A percentile compares a stretch with the other conserved stretches of the same genome.
These are phyloP conservation scores for Trichoplusia ni DNA, from an alignment of 1,140 invertebrate genomes.

Conservation along the genomic window DNA sequence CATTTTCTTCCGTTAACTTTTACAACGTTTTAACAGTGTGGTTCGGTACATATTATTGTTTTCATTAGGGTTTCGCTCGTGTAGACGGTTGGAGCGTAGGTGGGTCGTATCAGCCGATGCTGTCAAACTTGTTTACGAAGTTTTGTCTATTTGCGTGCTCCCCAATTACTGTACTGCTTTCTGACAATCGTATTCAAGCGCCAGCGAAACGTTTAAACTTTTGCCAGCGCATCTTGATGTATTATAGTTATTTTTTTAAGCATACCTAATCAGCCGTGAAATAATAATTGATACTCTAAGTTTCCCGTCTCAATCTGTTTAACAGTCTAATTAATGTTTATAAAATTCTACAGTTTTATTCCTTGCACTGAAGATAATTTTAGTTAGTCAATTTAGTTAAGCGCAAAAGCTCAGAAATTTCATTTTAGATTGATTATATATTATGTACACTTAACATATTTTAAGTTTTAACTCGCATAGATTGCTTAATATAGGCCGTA, in stretches of 20 bases:
- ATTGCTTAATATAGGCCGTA: neutral
- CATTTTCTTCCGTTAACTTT: neutral
- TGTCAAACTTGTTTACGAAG: slow-evolving; percentile 66
- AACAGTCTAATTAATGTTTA: too few relatives aligned
- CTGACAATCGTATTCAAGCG: slow-evolving; percentile 41
- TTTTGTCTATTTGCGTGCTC: slow-evolving; percentile 53
- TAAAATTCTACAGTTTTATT: too few relatives aligned
- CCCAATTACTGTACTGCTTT: slow-evolving; percentile 35
- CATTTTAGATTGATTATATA: too few relatives aligned
- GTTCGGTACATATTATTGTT: slow-evolving; percentile 30
- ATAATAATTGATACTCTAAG: too few relatives aligned
- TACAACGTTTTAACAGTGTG: neutral
- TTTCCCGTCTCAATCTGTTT: too few relatives aligned
- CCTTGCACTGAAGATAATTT: neutral
- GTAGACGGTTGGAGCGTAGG: slow-evolving; percentile 52
- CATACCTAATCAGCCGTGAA: slow-evolving; percentile 6
- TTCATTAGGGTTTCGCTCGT: slow-evolving; percentile 37
- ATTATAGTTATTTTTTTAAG: slow-evolving; percentile 15
- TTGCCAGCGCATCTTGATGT: slow-evolving; percentile 28
- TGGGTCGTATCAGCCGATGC: slow-evolving; percentile 48
- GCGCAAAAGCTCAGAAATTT: neutral
- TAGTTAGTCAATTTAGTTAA: neutral
- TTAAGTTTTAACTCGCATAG: too few relatives aligned
- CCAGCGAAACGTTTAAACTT: slow-evolving; percentile 36
- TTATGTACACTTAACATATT: too few relatives aligned